Base-by-base conservation (phyloP, 92 coral and sea anemone species). In the Siderastrea radians region DNA sequence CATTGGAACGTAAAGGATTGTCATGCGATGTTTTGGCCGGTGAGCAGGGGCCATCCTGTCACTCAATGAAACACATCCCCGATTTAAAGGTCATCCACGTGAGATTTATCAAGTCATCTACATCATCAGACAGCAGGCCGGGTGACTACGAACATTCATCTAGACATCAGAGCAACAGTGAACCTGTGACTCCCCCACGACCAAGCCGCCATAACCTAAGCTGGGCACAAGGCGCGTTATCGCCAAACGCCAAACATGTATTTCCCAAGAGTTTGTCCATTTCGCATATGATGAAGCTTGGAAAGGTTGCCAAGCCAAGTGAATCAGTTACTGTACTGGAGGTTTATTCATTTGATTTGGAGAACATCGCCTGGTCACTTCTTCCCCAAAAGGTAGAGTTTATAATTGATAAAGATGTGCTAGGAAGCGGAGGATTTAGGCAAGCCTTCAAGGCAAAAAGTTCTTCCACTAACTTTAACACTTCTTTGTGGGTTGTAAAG, bases 191-290 rank as follows among this genome's bases (percentile, higher is more conserved):
- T 38, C 79, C 62, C 45, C 79, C 79, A 19, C 66, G 51, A 53
- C 79, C 49, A 75, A 75, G 4, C 64, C 65, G 64, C 65, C 62
- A 75, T 65, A 7, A 75, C 79, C 65, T 9, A 74, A 76, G 26
- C 38, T 43, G 53, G 81, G 81, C 44, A 12, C 81, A 76, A 75
- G 52, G 86, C 68, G 49, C 78, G 19, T 48, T 46, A 45, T 80
- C 84, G 49, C 61, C 85, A 1, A 82, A 49, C 49, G 54, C 50
- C n/a, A 65, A 67, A 45, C 81, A 44, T 12, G 38, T 77, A 54
- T 68, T 48, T 68, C 86, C 78, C n/a, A 82, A 68, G 64, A 82
- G 86, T 82, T 69, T 82, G 55, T 82, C 86, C 52, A 74, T 82
- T 49, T 68, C 78, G 66, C 78, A 68, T 55, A 82, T 82, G 78